Evolutionary conservation across 2,797 vertebrate species (phyloP).

Genomic region (Enoplosus armatus): DNA sequence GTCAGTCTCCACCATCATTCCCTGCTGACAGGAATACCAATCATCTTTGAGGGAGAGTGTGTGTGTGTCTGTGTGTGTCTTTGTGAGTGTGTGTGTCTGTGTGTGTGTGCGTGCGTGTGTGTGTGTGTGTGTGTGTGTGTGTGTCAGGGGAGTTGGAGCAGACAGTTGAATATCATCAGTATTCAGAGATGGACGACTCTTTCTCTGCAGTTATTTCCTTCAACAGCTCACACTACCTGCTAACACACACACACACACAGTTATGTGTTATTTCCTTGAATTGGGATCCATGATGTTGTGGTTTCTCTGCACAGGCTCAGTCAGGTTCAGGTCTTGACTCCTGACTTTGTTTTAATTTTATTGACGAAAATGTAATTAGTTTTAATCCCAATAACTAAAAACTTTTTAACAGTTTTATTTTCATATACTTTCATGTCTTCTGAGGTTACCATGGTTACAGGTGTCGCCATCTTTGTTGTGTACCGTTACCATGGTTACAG

Average conservation of each 20-base stretch:
- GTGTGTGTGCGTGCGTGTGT: constrained; percentile 13
- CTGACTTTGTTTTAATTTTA: too few relatives aligned
- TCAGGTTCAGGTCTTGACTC: too few relatives aligned
- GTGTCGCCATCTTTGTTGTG: too few relatives aligned
- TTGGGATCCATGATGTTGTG: too few relatives aligned
- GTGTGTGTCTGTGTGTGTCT: constrained; percentile 10
- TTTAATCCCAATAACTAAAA: too few relatives aligned
- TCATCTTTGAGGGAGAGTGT: constrained; percentile 36
- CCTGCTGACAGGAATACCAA: constrained; percentile 57
- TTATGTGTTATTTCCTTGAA: too few relatives aligned
- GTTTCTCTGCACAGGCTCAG: too few relatives aligned
- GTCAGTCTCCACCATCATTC: constrained; percentile 46
- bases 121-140: constrained; percentile 42
- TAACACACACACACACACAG: constrained; percentile 16
- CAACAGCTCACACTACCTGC: constrained; percentile 27
- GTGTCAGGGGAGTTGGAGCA: constrained; percentile 52
- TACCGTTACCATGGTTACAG: too few relatives aligned
- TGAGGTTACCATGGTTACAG: too few relatives aligned
- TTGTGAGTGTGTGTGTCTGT: neutral
- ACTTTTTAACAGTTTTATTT: too few relatives aligned
- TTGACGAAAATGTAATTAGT: too few relatives aligned
- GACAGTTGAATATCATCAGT: constrained; percentile 69
- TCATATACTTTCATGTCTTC: too few relatives aligned
- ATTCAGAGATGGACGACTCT: constrained; percentile 63
- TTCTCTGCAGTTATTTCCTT: constrained; percentile 56